A percentile compares a stretch with the other conserved stretches of the same genome.
phyloP scores from a whole-genome alignment of 2,888 invertebrate genomes.

The Ophion ventricosus region DNA sequence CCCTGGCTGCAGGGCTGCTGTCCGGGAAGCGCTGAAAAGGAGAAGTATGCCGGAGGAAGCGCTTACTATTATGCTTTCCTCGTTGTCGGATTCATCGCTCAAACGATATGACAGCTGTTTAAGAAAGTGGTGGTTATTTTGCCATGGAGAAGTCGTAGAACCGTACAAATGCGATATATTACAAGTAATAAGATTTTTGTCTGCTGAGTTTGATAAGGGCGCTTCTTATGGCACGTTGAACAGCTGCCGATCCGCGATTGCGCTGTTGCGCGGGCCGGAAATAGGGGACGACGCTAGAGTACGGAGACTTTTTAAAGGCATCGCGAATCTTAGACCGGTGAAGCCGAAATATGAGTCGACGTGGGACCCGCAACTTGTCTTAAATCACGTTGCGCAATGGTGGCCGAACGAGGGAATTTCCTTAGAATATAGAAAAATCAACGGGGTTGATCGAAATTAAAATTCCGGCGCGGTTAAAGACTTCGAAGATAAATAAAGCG shows the following conservation, averaged over 20 bases:
- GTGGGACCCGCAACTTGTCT: conserved; percentile 28
- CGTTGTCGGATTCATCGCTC: conserved; percentile 18
- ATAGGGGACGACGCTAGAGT: neutral
- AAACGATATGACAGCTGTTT: conserved; percentile 15
- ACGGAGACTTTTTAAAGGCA: conserved; percentile 10
- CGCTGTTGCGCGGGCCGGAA: no score
- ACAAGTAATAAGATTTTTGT: conserved; percentile 9
- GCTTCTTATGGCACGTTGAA: conserved; percentile 3
- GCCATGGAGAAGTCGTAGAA: neutral
- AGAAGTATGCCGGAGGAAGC: conserved; percentile 11
- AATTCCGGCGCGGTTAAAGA: conserved; percentile 56
- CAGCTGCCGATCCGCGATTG: neutral
- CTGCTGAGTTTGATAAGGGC: conserved; percentile 1
- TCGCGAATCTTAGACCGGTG: conserved; percentile 7
- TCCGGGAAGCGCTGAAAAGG: conserved; percentile 27
- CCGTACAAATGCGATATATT: neutral
- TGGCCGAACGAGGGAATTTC: conserved; percentile 32
- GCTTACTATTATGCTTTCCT: conserved; percentile 21
- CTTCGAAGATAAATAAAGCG: conserved; percentile 43
- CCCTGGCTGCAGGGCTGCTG: conserved; percentile 13
- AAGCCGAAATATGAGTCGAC: conserved; percentile 23
- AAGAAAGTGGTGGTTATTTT: conserved; percentile 34
- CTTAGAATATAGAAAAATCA: conserved; percentile 45
- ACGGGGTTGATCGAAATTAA: conserved; percentile 51
- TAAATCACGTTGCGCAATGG: conserved; percentile 32